Conservation (phyloP, 1,140 invertebrate species). For the Ostrea denselamellosa region DNA sequence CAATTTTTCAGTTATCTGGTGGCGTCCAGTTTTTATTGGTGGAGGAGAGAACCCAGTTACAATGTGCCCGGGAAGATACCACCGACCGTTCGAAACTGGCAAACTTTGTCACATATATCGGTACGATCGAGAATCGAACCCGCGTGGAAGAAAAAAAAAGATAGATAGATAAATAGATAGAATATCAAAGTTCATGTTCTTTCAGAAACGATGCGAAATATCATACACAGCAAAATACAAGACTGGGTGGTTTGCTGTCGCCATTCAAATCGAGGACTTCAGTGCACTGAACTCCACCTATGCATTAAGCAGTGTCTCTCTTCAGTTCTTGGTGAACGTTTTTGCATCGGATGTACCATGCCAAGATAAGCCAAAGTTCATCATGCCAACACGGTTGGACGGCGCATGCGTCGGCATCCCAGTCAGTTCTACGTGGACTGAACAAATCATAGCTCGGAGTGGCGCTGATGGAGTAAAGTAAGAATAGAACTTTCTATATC, state of each 20-base stretch:
- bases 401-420: conserved; percentile 41
- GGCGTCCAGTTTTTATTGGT: too few relatives aligned
- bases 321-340: conserved; percentile 41
- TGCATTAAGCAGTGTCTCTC: conserved; percentile 42
- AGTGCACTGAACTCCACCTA: background rate
- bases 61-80: too few relatives aligned
- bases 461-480: background rate
- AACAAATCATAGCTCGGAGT: conserved; percentile 17
- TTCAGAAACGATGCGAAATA: background rate
- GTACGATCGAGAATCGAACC: too few relatives aligned
- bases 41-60: too few relatives aligned
- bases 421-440: background rate
- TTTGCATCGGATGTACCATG: conserved; percentile 24
- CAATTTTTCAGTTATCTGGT: too few relatives aligned
- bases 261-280: conserved; percentile 46
- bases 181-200: too few relatives aligned
- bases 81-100: too few relatives aligned
- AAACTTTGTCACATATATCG: too few relatives aligned
- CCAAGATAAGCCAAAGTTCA: conserved; percentile 31
- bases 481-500: background rate
- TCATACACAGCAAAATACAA: background rate
- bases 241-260: conserved; percentile 31
- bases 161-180: too few relatives aligned
- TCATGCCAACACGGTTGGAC: conserved; percentile 27
- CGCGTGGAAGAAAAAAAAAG: too few relatives aligned